Percentiles rank a stretch among this genome's conserved stretches.
phyloP scores from a whole-genome alignment of 35 echinoderm and acorn worm species.

The Ophiothrix spiculata region DNA sequence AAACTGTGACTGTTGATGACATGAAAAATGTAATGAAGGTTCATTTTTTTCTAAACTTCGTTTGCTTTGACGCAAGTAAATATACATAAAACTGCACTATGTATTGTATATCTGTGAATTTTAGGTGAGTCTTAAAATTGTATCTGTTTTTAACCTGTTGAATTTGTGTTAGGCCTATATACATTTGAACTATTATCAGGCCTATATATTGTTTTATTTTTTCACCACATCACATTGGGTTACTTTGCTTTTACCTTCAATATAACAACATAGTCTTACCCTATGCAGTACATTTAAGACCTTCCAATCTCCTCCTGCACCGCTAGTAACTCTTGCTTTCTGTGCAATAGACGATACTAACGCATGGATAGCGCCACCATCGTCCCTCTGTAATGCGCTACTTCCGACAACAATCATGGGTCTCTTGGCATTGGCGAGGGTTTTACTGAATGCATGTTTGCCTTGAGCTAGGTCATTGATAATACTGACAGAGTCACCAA shows the following conservation, averaged over 20 bases:
- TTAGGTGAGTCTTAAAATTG: too few relatives aligned
- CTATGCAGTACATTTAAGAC: constrained; percentile 95
- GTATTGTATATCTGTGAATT: too few relatives aligned
- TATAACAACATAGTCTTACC: too few relatives aligned
- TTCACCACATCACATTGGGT: too few relatives aligned
- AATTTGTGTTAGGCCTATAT: too few relatives aligned
- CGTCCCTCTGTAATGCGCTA: constrained; percentile 78
- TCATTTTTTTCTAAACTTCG: not conserved
- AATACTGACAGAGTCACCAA: constrained; percentile 63
- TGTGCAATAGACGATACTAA: constrained; percentile 61
- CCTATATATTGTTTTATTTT: too few relatives aligned
- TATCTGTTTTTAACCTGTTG: too few relatives aligned
- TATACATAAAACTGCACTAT: too few relatives aligned
- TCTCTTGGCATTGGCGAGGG: constrained; percentile 58
- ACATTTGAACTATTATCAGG: too few relatives aligned
- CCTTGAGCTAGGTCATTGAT: constrained; percentile 68
- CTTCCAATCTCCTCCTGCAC: constrained; percentile 66
- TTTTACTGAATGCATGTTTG: constrained; percentile 79
- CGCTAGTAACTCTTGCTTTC: constrained; percentile 52
- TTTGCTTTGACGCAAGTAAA: not conserved
- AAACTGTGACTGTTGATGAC: too few relatives aligned
- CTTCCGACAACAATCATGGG: constrained; percentile 95
- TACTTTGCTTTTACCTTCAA: too few relatives aligned
- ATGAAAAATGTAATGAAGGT: too few relatives aligned
- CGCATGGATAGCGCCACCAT: constrained; percentile 82